Percentiles rank a stretch among this genome's conserved stretches.
These are phyloP conservation scores for Hyphantria cunea DNA, from an alignment of 1,140 invertebrate genomes.

Conservation along the genomic window DNA sequence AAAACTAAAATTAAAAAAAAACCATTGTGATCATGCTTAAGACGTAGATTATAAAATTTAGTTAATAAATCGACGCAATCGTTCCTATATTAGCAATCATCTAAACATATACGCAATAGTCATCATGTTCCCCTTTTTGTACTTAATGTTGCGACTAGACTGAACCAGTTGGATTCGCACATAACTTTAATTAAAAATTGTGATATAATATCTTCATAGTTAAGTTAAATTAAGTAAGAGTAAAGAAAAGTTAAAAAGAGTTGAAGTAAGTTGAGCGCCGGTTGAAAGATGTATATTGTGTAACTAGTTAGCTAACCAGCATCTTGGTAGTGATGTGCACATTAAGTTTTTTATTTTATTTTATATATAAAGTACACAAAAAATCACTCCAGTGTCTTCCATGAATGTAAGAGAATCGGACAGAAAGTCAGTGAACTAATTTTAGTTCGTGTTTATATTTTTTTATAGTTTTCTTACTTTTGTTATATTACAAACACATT, in stretches of 20 bases:
- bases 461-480: constrained; percentile 29
- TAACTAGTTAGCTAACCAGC: constrained; percentile 10
- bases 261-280: constrained; percentile 62
- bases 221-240: constrained; percentile 44
- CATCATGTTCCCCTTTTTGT: constrained; percentile 58
- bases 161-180: constrained; percentile 42
- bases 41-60: constrained; percentile 50
- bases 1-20: constrained; percentile 47
- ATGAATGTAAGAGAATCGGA: constrained; percentile 41
- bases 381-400: constrained; percentile 68
- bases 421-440: constrained; percentile 5
- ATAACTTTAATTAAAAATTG: constrained; percentile 62
- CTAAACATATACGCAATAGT: constrained; percentile 58
- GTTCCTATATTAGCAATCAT: constrained; percentile 65
- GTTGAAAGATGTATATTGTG: constrained; percentile 18
- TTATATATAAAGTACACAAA: constrained; percentile 30
- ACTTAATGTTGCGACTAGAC: constrained; percentile 63
- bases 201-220: constrained; percentile 70
- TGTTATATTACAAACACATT: constrained; percentile 28
- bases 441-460: constrained; percentile 21
- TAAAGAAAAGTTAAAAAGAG: constrained; percentile 38
- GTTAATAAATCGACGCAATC: constrained; percentile 51
- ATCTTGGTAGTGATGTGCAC: constrained; percentile 18
- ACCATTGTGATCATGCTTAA: constrained; percentile 70
- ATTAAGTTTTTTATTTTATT: constrained; percentile 19